Conservation (phyloP, 1,140 invertebrate genomes). For the Mycetomoellerius zeteki region DNA sequence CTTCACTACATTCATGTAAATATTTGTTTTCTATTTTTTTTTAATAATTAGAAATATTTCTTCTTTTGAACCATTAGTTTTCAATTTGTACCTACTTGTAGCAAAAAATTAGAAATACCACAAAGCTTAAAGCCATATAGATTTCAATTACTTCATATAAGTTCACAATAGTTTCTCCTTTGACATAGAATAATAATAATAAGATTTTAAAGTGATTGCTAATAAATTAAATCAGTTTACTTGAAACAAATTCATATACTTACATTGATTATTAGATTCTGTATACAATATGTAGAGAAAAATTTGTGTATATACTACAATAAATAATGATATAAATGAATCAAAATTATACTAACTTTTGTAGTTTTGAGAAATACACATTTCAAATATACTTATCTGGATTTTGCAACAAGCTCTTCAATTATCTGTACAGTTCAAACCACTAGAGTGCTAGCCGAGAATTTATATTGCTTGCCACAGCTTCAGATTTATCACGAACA, state of each 20-base stretch:
- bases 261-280: background rate
- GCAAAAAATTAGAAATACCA: no score
- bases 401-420: slow-evolving; percentile 7
- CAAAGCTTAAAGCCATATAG: no score
- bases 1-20: no score
- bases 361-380: background rate
- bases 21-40: no score
- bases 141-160: no score
- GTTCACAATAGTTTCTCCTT: background rate
- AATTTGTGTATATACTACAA: background rate
- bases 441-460: background rate
- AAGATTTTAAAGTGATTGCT: background rate
- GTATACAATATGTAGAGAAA: background rate
- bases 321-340: background rate
- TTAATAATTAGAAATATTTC: no score
- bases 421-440: slow-evolving; percentile 1
- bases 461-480: slow-evolving; percentile 48
- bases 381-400: slow-evolving; percentile 1
- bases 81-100: no score
- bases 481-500: slow-evolving; percentile 40
- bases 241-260: background rate
- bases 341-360: background rate
- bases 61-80: no score
- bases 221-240: background rate
- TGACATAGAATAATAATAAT: background rate